Base-by-base conservation (phyloP, 2,113 vertebrate genomes). In the Callithrix jacchus region DNA sequence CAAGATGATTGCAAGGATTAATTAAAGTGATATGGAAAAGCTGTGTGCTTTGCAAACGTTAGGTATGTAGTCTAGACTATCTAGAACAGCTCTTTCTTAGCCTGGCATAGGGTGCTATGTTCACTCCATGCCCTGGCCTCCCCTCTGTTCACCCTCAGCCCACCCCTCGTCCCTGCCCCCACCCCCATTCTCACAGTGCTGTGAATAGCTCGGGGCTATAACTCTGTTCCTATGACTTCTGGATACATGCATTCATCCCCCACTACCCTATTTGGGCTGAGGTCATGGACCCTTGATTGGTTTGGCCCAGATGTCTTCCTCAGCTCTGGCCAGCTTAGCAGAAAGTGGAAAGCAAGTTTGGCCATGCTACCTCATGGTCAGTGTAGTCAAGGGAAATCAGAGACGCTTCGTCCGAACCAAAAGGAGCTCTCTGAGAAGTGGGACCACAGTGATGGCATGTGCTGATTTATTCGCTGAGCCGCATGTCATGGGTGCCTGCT, bases 221-320 rank as follows among this genome's bases (percentile, higher is more conserved):
- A 13, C 5, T 12, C 11, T 23, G 1, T 10, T 66, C 58, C 47
- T 79, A 7, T n/a, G 9, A n/a, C 4, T 12, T 32, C 10, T 14
- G 54, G 5, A 18, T 40, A 8, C 13, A 2, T 32, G 70, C 6
- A 5, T 52, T 23, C 42, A 6, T 16, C 25, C 25, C 1, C 40
- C 12, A 20, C 10, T 52, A 42, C 30, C 80, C 40, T 14, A n/a
- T 49, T 30, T 61, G 3, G n/a, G n/a, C 49, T 4, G 13, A 23
- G 20, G 52, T 23, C 52, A 35, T 11, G 1, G 2, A 0, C 0
- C 12, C 20, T 37, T 58, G 8, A 5, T 49, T 37, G 40, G 61
- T 17, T 20, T 68, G 5, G 49, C 45, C 40, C 40, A 8, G 8
- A 20, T 8, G 52, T 32, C 32, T 56, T 64, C 58, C 37, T 45